phyloP scores from a whole-genome alignment of 2,113 vertebrate species.

The Ia io region DNA sequence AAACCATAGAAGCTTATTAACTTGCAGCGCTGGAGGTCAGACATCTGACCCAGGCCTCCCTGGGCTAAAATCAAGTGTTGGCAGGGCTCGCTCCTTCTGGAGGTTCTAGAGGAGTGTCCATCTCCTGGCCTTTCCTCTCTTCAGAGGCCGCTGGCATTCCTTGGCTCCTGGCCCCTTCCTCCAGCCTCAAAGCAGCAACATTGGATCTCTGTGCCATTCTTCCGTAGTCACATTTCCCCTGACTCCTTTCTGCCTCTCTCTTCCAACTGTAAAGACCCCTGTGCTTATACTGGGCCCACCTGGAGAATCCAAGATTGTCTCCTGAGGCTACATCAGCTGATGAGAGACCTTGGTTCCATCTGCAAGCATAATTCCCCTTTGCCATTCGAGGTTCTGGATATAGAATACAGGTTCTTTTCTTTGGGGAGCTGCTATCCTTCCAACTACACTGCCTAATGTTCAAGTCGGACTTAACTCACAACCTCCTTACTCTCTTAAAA shows the following conservation, averaged over 20 bases:
- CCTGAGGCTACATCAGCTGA: neutral
- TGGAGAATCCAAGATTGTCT: neutral
- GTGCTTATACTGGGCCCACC: neutral
- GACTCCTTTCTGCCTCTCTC: neutral
- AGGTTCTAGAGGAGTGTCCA: neutral
- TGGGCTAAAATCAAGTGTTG: neutral
- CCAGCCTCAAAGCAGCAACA: neutral
- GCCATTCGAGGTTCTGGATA: neutral
- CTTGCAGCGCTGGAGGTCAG: neutral
- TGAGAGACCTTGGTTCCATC: neutral
- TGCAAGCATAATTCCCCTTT: neutral
- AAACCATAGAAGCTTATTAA: neutral
- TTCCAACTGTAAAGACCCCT: too few relatives aligned
- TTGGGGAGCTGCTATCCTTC: neutral
- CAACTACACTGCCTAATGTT: neutral
- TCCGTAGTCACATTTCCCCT: rapidly evolving
- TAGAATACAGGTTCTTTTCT: neutral
- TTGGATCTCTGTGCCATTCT: rapidly evolving
- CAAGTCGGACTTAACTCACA: neutral
- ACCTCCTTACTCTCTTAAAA: neutral
- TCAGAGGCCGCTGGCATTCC: rapidly evolving
- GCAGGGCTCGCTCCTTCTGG: neutral
- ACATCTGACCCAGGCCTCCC: rapidly evolving
- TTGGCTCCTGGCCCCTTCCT: neutral
- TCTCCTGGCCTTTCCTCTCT: neutral